Evolutionary conservation across 2,113 vertebrate species (phyloP).

Genomic region (Leucoraja erinaceus): DNA sequence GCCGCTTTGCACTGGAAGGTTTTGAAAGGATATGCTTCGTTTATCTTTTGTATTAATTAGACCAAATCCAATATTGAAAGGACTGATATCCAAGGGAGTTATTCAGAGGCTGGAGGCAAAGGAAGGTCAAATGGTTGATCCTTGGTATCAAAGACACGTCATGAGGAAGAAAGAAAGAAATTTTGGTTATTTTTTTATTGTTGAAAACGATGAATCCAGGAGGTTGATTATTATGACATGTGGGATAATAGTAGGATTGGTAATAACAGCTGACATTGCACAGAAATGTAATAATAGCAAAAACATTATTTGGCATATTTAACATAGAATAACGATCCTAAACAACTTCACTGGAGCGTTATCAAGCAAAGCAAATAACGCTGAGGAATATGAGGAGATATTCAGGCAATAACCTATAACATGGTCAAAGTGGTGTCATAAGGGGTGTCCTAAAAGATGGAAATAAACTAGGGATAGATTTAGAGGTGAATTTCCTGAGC

Average conservation of each 20-base stretch:
- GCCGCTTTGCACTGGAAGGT: neutral
- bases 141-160: neutral
- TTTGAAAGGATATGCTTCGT: neutral
- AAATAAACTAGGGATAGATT: no score
- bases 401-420: no score
- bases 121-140: neutral
- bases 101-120: neutral
- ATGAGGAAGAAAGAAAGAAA: neutral
- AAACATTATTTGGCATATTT: no score
- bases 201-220: neutral
- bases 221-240: neutral
- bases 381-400: no score
- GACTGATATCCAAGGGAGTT: neutral
- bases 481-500: no score
- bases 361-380: no score
- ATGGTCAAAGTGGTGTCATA: no score
- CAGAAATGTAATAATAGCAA: no score
- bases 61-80: neutral
- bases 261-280: neutral
- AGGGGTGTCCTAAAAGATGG: no score
- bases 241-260: neutral
- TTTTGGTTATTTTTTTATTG: neutral
- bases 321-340: no score
- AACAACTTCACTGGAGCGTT: no score
- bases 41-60: constrained; percentile 4